phyloP scores from a whole-genome alignment of 2,797 vertebrate genomes.

The Microctenopoma steveboyesi region DNA sequence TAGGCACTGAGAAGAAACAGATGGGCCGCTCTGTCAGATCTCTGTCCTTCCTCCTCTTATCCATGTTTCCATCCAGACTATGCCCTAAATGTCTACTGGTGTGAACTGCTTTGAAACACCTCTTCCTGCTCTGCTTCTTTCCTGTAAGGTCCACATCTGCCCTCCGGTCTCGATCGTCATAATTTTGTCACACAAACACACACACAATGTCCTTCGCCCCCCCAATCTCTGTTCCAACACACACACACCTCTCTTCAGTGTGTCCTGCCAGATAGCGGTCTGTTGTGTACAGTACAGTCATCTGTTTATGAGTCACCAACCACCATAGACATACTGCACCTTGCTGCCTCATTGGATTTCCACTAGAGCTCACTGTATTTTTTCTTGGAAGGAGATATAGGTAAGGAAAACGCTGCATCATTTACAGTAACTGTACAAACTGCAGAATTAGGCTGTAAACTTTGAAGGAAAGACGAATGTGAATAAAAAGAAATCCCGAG shows the following conservation, averaged over 20 bases:
- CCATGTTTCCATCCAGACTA: conserved; percentile 48
- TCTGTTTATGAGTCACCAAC: conserved; percentile 77
- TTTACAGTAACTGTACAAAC: conserved; percentile 32
- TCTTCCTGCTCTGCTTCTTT: conserved; percentile 21
- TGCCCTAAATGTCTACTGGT: conserved; percentile 29
- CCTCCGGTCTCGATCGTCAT: conserved; percentile 13
- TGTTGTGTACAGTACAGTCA: conserved; percentile 75
- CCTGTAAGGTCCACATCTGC: conserved; percentile 26
- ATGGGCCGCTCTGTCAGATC: conserved; percentile 73
- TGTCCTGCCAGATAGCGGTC: conserved; percentile 63
- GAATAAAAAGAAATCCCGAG: conserved; percentile 8
- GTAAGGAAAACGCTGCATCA: conserved; percentile 9
- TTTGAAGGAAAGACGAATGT: conserved; percentile 17
- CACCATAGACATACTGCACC: conserved; percentile 46
- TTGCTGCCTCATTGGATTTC: conserved; percentile 37
- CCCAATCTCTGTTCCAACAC: not conserved
- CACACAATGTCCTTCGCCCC: conserved; percentile 20
- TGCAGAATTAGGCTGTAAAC: conserved; percentile 29
- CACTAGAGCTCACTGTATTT: conserved; percentile 33
- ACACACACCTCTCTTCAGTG: conserved; percentile 38
- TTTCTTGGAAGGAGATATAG: conserved; percentile 5
- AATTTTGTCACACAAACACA: conserved; percentile 3
- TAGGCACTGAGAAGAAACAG: conserved; percentile 68
- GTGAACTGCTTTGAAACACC: conserved; percentile 40
- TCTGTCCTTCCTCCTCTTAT: conserved; percentile 50